Conservation (phyloP, 2,888 invertebrate genomes). For the Eilema sororculum region DNA sequence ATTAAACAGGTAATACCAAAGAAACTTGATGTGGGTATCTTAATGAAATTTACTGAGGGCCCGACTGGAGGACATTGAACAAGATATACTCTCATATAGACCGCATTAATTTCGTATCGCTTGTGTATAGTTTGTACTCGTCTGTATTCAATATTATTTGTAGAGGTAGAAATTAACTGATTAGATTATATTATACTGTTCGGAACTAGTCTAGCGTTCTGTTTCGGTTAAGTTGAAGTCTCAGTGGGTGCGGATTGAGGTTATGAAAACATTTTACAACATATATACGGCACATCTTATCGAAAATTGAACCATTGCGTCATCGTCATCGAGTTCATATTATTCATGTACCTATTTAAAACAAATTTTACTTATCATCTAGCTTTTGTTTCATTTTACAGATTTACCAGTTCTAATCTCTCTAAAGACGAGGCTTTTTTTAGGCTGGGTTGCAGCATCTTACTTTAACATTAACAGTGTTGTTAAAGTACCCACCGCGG, state of each 20-base stretch:
- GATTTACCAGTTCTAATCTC: too few relatives aligned
- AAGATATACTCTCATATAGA: conserved; percentile 51
- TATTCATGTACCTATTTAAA: neutral
- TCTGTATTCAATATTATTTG: conserved; percentile 6
- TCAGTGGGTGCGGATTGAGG: neutral
- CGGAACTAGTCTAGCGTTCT: neutral
- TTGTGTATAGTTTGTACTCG: neutral
- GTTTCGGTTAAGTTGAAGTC: neutral
- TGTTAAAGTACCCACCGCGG: too few relatives aligned
- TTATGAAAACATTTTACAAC: too few relatives aligned
- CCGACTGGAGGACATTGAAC: conserved; percentile 44
- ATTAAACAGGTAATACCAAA: conserved; percentile 60
- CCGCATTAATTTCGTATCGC: conserved; percentile 13
- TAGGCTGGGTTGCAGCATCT: too few relatives aligned
- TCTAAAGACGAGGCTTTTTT: too few relatives aligned
- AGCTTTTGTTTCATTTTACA: too few relatives aligned
- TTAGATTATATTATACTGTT: conserved; percentile 32
- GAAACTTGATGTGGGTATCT: conserved; percentile 66
- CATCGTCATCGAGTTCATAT: too few relatives aligned
- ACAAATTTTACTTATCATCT: neutral
- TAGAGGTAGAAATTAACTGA: conserved; percentile 16
- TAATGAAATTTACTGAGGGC: conserved; percentile 65
- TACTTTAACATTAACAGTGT: too few relatives aligned
- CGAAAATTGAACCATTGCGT: too few relatives aligned
- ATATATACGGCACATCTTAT: too few relatives aligned